phyloP scores from a whole-genome alignment of 2,888 invertebrate species.

The Dryomyza anilis region DNA sequence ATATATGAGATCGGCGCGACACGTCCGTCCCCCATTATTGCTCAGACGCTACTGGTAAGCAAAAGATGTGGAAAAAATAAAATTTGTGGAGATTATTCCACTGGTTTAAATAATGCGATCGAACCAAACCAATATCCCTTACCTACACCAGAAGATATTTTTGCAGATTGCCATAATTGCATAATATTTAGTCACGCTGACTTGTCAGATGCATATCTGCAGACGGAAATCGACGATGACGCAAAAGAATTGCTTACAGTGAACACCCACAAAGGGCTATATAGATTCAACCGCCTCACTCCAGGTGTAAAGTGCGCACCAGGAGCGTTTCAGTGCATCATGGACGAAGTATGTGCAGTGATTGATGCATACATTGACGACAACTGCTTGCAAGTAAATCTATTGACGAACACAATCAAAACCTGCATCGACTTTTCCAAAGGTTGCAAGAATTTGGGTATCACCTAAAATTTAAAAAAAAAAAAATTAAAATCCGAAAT shows the following conservation, averaged over 20 bases:
- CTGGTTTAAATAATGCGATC: not conserved
- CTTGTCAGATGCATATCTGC: constrained; percentile 37
- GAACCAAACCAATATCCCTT: constrained; percentile 1
- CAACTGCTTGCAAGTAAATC: constrained; percentile 27
- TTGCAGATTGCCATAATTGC: constrained; percentile 30
- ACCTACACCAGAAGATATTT: constrained; percentile 35
- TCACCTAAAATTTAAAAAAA: too few species aligned
- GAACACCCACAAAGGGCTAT: constrained; percentile 32
- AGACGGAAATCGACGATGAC: constrained; percentile 35
- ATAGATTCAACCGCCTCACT: constrained; percentile 32
- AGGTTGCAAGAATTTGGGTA: too few species aligned
- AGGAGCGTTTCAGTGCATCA: constrained; percentile 32
- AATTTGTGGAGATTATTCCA: not conserved
- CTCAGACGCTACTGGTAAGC: too few species aligned
- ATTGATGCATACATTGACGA: constrained; percentile 32
- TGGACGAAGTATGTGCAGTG: constrained; percentile 30
- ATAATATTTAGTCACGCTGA: constrained; percentile 32
- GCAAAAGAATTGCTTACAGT: constrained; percentile 34
- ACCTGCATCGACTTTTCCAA: too few species aligned
- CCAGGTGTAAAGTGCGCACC: constrained; percentile 38
- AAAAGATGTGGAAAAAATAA: too few species aligned
- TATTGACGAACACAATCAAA: too few species aligned
- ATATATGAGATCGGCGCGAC: too few species aligned
- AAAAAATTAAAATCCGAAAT: not conserved
- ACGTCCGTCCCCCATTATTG: too few species aligned